These are phyloP conservation scores for Brevipalpus yothersi DNA, from an alignment of 1,140 invertebrate genomes.

Conservation along the genomic window DNA sequence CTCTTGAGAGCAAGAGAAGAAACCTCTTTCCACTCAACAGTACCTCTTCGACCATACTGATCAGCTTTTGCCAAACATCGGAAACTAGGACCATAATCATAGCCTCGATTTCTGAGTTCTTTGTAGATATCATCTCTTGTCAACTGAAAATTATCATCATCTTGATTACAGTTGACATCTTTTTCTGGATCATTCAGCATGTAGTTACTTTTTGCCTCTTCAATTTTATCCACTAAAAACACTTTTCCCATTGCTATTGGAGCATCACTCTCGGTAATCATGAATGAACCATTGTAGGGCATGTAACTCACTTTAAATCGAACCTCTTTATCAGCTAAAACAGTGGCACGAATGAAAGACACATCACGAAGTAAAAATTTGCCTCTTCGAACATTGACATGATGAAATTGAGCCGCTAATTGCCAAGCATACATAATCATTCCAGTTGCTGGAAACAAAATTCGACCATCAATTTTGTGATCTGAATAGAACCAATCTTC, in stretches of 20 bases:
- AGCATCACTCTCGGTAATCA: conserved; percentile 59
- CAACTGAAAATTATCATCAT: neutral
- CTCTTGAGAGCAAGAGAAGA: neutral
- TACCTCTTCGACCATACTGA: neutral
- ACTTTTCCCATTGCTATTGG: conserved; percentile 44
- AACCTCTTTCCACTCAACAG: conserved; percentile 19
- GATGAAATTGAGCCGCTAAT: neutral
- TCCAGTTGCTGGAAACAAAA: conserved; percentile 82
- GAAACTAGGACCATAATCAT: conserved; percentile 39
- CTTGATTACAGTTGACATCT: neutral
- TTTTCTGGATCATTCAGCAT: too few species aligned
- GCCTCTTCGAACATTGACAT: neutral
- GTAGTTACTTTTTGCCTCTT: too few species aligned
- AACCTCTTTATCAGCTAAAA: conserved; percentile 33
- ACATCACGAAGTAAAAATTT: neutral
- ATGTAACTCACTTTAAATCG: conserved; percentile 53
- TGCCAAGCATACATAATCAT: neutral
- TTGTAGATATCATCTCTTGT: conserved; percentile 26
- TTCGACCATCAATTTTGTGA: conserved; percentile 73
- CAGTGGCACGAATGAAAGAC: conserved; percentile 43
- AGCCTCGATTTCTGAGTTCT: conserved; percentile 25
- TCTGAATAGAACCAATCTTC: conserved; percentile 47
- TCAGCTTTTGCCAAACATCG: conserved; percentile 39
- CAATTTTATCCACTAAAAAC: conserved; percentile 13
- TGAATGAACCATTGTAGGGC: conserved; percentile 61